phyloP scores from a whole-genome alignment of 1,140 invertebrate species.

The Drosophila kepulauana region DNA sequence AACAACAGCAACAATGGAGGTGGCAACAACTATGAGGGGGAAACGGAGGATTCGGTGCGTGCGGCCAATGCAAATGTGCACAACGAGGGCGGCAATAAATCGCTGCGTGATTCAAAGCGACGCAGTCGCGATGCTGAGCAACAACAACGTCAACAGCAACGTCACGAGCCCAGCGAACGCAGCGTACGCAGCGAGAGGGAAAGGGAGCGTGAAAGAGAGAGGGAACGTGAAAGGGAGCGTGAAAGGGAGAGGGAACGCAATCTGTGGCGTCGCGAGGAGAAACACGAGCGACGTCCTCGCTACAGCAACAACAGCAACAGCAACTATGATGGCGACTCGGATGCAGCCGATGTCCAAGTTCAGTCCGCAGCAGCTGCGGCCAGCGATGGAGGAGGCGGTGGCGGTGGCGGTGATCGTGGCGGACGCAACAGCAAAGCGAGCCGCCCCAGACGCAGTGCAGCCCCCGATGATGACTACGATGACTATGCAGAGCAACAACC shows the following conservation, averaged over 20 bases:
- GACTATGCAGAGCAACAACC: constrained; percentile 46
- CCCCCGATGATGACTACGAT: constrained; percentile 63
- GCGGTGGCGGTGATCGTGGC: constrained; percentile 36
- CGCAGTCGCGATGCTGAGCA: constrained; percentile 39
- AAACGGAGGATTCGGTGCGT: constrained; percentile 75
- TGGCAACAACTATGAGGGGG: constrained; percentile 58
- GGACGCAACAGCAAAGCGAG: constrained; percentile 64
- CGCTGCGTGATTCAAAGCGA: constrained; percentile 51
- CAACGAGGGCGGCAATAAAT: constrained; percentile 41
- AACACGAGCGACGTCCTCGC: constrained; percentile 41
- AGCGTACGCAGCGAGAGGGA: constrained; percentile 44
- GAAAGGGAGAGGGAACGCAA: constrained; percentile 49
- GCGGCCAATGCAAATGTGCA: constrained; percentile 14
- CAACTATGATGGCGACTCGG: constrained; percentile 69
- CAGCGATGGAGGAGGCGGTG: constrained; percentile 44
- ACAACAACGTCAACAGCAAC: not conserved
- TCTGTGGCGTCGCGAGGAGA: constrained; percentile 54
- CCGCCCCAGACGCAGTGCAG: constrained; percentile 52
- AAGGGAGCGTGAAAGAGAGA: constrained; percentile 23
- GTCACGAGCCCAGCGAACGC: constrained; percentile 36
- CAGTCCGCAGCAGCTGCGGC: constrained; percentile 48
- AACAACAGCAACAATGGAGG: constrained; percentile 45
- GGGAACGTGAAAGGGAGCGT: constrained; percentile 41
- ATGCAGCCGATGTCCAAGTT: constrained; percentile 45
- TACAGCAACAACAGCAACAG: constrained; percentile 68